phyloP scores from a whole-genome alignment of 1,140 invertebrate genomes.

The Lordiphosa mommai region DNA sequence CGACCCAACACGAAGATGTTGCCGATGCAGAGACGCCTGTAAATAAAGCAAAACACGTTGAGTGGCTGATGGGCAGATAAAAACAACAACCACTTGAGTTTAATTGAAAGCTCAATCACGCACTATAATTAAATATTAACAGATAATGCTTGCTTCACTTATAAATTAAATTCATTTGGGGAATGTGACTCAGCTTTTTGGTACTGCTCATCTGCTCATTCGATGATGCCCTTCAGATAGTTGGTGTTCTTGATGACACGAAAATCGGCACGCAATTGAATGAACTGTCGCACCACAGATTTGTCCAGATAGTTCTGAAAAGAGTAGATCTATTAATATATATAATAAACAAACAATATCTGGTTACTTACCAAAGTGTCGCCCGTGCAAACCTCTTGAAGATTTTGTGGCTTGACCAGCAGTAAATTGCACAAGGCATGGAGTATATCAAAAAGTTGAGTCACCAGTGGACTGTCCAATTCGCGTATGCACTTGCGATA shows the following conservation, averaged over 20 bases:
- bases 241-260: constrained; percentile 73
- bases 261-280: constrained; percentile 92
- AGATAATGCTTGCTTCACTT: constrained; percentile 39
- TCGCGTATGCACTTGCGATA: constrained; percentile 90
- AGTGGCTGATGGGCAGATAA: constrained; percentile 44
- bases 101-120: constrained; percentile 58
- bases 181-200: constrained; percentile 61
- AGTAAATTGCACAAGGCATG: constrained; percentile 97
- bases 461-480: constrained; percentile 88
- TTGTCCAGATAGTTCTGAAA: constrained; percentile 91
- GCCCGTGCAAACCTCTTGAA: constrained; percentile 96
- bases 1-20: constrained; percentile 9
- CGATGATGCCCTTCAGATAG: constrained; percentile 72
- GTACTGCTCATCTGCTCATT: constrained; percentile 37
- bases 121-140: constrained; percentile 39
- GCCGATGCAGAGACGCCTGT: constrained; percentile 11
- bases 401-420: constrained; percentile 96
- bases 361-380: constrained; percentile 90
- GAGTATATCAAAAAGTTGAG: constrained; percentile 94
- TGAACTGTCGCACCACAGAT: constrained; percentile 93
- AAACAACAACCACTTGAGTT: constrained; percentile 47
- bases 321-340: constrained; percentile 9
- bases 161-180: constrained; percentile 35
- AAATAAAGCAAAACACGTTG: constrained; percentile 16
- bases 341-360: neutral